Conservation (phyloP, 2,113 vertebrate genomes). For the Aepyceros melampus region DNA sequence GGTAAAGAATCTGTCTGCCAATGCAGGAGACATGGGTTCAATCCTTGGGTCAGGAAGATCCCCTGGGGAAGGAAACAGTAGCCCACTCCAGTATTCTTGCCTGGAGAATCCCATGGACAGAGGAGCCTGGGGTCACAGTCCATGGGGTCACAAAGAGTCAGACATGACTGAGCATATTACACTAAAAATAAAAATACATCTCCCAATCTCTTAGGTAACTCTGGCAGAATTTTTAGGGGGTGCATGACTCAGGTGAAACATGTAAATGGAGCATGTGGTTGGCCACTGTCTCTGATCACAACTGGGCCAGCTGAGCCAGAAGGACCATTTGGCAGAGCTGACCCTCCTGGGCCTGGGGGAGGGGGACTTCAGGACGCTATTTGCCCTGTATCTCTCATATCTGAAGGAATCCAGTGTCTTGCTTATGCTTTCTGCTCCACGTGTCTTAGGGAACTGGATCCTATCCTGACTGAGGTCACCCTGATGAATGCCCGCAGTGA, state of each 20-base stretch:
- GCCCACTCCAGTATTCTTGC: background rate
- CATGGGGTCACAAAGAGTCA: background rate
- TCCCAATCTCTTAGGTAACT: background rate
- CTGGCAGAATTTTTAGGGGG: background rate
- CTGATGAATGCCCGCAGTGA: conserved; percentile 96
- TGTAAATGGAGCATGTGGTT: background rate
- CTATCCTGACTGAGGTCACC: conserved; percentile 94
- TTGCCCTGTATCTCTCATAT: background rate
- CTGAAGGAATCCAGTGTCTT: background rate
- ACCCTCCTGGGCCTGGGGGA: background rate
- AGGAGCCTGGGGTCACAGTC: background rate
- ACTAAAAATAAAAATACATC: background rate
- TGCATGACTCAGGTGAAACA: background rate
- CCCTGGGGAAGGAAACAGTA: background rate
- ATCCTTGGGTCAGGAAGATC: background rate
- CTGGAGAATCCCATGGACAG: background rate
- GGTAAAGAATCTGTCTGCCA: background rate
- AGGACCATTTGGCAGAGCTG: conserved; percentile 14
- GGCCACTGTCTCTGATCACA: background rate
- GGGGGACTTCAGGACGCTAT: background rate
- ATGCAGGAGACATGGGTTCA: background rate
- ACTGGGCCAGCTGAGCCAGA: background rate
- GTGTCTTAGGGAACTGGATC: conserved; percentile 90
- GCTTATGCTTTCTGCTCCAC: conserved; percentile 22
- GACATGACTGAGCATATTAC: background rate